Conservation (phyloP, 1,140 invertebrate species). For the Lethocerus indicus region DNA sequence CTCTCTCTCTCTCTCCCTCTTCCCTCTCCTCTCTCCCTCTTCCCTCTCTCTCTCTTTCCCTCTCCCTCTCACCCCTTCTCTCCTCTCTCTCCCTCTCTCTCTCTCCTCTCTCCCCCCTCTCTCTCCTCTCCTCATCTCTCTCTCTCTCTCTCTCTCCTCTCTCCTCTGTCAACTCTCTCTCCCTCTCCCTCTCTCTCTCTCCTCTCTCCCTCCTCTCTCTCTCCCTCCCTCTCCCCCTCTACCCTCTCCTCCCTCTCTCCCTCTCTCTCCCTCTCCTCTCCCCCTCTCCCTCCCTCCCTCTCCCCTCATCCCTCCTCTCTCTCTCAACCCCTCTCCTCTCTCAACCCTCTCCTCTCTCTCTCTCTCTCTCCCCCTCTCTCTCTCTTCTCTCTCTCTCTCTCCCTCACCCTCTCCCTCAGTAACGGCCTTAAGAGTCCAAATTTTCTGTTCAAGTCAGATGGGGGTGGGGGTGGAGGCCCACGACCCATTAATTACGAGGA, state of each 20-base stretch:
- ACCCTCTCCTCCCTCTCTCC: not conserved
- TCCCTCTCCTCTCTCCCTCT: not conserved
- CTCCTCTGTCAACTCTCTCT: not conserved
- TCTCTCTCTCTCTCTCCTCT: not conserved
- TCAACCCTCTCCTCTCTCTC: no score
- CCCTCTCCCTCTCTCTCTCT: not conserved
- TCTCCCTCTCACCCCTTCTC: not conserved
- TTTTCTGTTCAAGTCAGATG: no score
- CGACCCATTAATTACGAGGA: no score
- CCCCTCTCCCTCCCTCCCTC: not conserved
- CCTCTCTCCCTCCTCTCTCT: not conserved
- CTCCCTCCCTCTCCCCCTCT: not conserved
- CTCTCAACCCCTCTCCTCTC: no score
- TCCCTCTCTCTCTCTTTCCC: no score
- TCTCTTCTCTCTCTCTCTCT: no score
- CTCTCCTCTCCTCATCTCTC: not conserved
- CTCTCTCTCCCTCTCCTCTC: not conserved
- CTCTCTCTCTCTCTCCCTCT: not conserved
- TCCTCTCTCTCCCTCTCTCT: not conserved
- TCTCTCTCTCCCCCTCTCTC: no score
- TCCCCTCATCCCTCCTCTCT: no score
- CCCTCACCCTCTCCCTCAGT: no score
- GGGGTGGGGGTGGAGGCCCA: no score
- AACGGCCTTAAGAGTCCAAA: no score
- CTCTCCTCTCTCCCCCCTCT: not conserved